Percentiles rank a stretch among this genome's conserved stretches.
phyloP scores from a whole-genome alignment of 2,797 vertebrate species.

The Sebastes ruberrimus region DNA sequence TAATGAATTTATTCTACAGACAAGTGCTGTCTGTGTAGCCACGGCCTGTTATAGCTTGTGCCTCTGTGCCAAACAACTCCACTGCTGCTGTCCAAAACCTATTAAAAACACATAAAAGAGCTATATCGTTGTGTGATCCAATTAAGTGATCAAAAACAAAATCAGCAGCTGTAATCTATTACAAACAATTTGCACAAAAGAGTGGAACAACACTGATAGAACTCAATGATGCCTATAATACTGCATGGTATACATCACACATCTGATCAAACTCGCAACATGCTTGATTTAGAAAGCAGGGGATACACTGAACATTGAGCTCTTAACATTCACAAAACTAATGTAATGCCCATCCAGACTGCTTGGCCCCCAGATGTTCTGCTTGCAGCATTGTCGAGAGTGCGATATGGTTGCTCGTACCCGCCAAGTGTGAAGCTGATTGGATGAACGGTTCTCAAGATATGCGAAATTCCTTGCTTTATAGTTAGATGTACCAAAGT shows the following conservation, averaged over 20 bases:
- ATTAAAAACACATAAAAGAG: constrained; percentile 58
- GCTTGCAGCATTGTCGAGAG: too few relatives aligned
- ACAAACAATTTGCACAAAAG: constrained; percentile 17
- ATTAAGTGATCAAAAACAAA: constrained; percentile 54
- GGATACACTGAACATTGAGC: background rate
- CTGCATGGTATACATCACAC: background rate
- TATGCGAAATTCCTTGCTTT: too few relatives aligned
- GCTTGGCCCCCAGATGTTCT: too few relatives aligned
- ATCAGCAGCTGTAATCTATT: constrained; percentile 31
- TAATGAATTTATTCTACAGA: constrained; percentile 24
- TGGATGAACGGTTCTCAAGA: too few relatives aligned
- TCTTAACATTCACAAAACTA: constrained; percentile 33
- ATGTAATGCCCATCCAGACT: too few relatives aligned
- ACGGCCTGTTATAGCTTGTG: constrained; percentile 6
- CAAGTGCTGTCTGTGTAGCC: constrained; percentile 19
- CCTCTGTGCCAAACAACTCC: constrained; percentile 27
- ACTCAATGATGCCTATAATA: background rate
- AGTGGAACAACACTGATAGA: background rate
- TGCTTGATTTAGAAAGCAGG: constrained; percentile 4
- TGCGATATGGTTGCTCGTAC: too few relatives aligned
- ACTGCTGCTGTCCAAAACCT: constrained; percentile 40
- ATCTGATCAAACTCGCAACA: background rate
- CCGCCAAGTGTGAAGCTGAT: too few relatives aligned
- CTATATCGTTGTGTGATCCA: constrained; percentile 31
- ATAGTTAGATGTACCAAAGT: constrained; percentile 15